A percentile compares a stretch with the other conserved stretches of the same genome.
phyloP scores from a whole-genome alignment of 2,113 vertebrate genomes.

The Malurus cyaneus region DNA sequence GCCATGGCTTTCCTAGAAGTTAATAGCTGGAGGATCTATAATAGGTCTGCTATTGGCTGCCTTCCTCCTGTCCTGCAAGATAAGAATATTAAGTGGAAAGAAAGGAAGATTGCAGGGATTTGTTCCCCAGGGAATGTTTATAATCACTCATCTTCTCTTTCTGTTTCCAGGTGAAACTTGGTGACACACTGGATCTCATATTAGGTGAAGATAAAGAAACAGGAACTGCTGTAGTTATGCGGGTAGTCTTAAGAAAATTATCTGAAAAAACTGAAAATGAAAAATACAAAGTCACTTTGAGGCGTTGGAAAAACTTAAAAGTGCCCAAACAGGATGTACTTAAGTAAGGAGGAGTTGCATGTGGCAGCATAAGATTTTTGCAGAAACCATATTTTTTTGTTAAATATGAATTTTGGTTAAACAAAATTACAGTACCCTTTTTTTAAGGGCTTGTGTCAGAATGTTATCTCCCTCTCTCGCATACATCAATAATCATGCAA shows the following conservation, averaged over 20 bases:
- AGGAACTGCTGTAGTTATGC: conserved; percentile 84
- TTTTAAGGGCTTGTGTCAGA: conserved; percentile 28
- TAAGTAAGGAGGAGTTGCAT: conserved; percentile 59
- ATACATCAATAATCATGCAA: not conserved
- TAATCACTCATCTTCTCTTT: not conserved
- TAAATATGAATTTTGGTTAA: conserved; percentile 56
- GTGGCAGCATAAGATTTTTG: not conserved
- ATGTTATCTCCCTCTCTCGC: not conserved
- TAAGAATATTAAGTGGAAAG: not conserved
- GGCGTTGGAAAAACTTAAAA: conserved; percentile 88
- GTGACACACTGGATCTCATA: conserved; percentile 89
- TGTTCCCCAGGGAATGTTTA: not conserved
- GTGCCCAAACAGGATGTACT: conserved; percentile 79
- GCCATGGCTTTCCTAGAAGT: not conserved
- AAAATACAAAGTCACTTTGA: conserved; percentile 83
- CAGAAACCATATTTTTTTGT: not conserved
- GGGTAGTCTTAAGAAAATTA: conserved; percentile 82
- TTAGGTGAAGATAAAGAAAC: conserved; percentile 81
- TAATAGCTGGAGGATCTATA: not conserved
- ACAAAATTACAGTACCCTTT: conserved; percentile 60
- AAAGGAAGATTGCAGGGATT: not conserved
- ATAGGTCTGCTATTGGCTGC: not conserved
- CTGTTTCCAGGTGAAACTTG: conserved; percentile 86
- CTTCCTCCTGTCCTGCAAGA: not conserved
- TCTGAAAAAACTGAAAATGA: conserved; percentile 76